Conservation (phyloP, 2,113 vertebrate species). For the Poeciliopsis prolifica region DNA sequence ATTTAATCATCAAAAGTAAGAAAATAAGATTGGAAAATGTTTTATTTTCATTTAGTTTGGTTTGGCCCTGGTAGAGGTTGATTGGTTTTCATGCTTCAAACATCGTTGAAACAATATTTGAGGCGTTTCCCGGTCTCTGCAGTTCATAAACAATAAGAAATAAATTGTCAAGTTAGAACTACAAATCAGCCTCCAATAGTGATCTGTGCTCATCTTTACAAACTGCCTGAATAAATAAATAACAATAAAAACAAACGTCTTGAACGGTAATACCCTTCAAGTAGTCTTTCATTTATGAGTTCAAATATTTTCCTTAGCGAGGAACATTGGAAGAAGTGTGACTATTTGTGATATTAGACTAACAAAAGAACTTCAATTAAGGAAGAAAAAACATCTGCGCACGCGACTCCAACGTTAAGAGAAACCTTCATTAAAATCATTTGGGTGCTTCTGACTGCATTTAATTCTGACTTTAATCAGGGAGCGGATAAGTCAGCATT, state of each 20-base stretch:
- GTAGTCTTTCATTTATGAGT: constrained; percentile 21
- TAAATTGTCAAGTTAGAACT: background rate
- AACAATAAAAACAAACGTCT: constrained; percentile 10
- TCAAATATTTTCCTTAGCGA: constrained; percentile 32
- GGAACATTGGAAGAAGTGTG: constrained; percentile 14
- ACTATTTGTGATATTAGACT: background rate
- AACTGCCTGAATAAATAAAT: background rate
- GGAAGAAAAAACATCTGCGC: constrained; percentile 4
- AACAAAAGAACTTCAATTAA: constrained; percentile 8
- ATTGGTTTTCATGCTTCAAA: background rate
- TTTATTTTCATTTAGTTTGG: too few relatives aligned
- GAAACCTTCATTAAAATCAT: constrained; percentile 46
- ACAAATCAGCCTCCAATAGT: background rate
- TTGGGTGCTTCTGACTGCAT: constrained; percentile 43
- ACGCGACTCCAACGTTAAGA: constrained; percentile 15
- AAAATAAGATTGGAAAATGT: too few relatives aligned
- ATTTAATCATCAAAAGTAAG: background rate
- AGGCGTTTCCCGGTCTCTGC: background rate
- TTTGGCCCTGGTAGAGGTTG: background rate
- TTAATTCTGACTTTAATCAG: constrained; percentile 71
- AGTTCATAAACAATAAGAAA: background rate
- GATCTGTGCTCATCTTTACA: background rate
- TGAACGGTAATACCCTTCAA: background rate
- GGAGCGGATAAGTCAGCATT: constrained; percentile 64
- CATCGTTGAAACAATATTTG: background rate